Conservation (phyloP, 2,888 invertebrate genomes). For the Dendrolimus pini region DNA sequence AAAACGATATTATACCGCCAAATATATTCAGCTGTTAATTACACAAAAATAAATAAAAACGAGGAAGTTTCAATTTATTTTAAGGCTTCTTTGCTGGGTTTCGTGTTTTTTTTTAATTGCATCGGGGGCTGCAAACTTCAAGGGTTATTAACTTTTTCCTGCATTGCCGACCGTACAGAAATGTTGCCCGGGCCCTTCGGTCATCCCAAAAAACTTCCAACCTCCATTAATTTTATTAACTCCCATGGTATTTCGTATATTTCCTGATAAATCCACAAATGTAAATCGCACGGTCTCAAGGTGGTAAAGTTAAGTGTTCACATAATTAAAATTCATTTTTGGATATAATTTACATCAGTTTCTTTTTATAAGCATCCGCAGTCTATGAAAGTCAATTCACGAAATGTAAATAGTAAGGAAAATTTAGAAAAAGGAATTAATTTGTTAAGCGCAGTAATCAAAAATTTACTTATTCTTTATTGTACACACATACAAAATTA, state of each 20-base stretch:
- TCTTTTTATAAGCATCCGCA: no score
- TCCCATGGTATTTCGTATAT: constrained; percentile 14
- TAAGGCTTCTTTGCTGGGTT: background rate
- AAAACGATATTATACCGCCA: no score
- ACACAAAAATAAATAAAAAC: background rate
- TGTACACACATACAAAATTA: no score
- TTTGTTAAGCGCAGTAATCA: no score
- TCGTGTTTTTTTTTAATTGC: constrained; percentile 6
- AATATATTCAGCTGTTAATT: background rate
- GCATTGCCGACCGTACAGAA: background rate
- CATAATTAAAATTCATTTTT: no score
- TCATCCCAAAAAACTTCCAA: constrained; percentile 12
- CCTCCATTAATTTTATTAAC: constrained; percentile 30
- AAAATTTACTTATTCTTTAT: no score
- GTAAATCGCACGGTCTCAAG: background rate
- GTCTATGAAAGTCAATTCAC: no score
- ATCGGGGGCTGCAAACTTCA: constrained; percentile 26
- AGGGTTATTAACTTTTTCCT: constrained; percentile 27
- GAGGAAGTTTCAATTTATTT: background rate
- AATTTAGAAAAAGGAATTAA: no score
- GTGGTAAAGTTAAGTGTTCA: background rate
- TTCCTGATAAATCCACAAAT: background rate
- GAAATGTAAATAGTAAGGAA: no score
- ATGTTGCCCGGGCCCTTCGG: background rate
- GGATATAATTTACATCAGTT: no score